Evolutionary conservation across 1,140 invertebrate species (phyloP), one percentile per base, ranked within the genome.

Genomic region (Harlomillsia oculata): DNA sequence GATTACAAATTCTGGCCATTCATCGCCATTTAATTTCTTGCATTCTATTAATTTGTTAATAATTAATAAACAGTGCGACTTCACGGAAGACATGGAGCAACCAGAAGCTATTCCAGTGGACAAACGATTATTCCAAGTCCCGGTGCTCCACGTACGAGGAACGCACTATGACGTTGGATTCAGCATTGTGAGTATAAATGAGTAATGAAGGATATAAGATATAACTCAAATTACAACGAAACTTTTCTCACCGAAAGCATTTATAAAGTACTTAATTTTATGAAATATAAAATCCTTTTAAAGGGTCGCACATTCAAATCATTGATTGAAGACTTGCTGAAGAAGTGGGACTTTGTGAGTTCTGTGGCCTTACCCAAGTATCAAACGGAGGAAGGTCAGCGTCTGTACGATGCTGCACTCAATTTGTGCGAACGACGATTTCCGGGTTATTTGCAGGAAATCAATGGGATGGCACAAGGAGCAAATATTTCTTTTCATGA

Each of bases 381-480:
- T 65, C 76, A 80, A 30, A 85, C 82, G 3, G 70, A 74, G 9
- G 72, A 77, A 56, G 88, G 87, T 34, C 73, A 75, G 62, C 63
- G 72, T 45, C 78, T 83, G 4, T 91, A 89, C 64, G 81, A 89
- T 1, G 79, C 80, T 53, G 87, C 84, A 1, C 72, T 90, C 1
- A 73, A 73, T 1, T 75, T 75, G 50, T 79, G 83, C 26, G 77
- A 79, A 60, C 67, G 77, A 36, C 81, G 82, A 58, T 90, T 80
- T 71, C 87, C 88, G 0, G 84, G 87, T 53, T 92, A 92, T 66
- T 72, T 90, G 0, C 75, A 79, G 32, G 88, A 92, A 71, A 72
- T 92, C 14, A 76, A 87, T 70, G 88, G 88, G 34, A 82, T 82
- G 2, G 85, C 87, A n/a, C 84, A 89, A 67, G 88, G 88, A 1